Conservation (phyloP, 53 echinoderm and acorn worm species). For the Echinarachnius parma region DNA sequence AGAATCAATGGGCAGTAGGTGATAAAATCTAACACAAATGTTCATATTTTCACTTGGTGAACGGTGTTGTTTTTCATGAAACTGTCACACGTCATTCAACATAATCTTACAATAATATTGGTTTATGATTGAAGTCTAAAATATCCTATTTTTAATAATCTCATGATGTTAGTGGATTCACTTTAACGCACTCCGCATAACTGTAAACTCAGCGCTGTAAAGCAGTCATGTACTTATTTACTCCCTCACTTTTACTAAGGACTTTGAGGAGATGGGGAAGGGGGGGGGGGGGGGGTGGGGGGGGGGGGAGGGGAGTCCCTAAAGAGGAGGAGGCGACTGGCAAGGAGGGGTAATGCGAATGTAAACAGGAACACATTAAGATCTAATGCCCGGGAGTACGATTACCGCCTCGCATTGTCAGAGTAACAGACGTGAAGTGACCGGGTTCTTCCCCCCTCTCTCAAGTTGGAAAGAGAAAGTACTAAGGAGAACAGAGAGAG, state of each 20-base stretch:
- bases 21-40: no score
- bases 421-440: slow-evolving; percentile 19
- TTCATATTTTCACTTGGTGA: no score
- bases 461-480: background rate
- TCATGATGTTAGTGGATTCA: no score
- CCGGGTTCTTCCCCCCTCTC: background rate
- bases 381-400: slow-evolving; percentile 10
- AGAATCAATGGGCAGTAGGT: no score
- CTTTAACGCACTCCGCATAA: no score
- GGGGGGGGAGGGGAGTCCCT: background rate
- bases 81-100: no score
- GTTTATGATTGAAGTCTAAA: no score
- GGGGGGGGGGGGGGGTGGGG: background rate
- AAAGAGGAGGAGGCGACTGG: background rate
- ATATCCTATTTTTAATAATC: no score
- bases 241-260: background rate
- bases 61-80: no score
- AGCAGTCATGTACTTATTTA: no score
- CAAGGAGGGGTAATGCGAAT: slow-evolving; percentile 16
- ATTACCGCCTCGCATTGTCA: background rate
- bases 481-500: background rate
- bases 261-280: background rate
- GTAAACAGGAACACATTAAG: slow-evolving; percentile 37
- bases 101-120: no score
- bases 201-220: no score